A percentile compares a stretch with the other conserved stretches of the same genome.
Evolutionary conservation across 2,113 vertebrate genomes (phyloP).

Genomic region (Polypterus senegalus): DNA sequence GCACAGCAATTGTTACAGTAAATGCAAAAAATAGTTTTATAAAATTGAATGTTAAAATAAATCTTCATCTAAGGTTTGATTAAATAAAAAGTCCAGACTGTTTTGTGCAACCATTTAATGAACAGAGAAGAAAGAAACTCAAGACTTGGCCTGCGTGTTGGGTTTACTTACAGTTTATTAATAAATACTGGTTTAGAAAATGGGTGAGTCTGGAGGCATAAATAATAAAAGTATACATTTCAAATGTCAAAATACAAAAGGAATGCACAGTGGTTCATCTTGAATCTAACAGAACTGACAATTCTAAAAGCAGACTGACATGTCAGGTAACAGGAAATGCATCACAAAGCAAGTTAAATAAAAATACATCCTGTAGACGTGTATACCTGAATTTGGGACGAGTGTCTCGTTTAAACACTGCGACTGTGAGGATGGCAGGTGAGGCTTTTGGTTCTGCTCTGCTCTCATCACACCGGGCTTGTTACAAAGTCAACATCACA

Average conservation of each 20-base stretch:
- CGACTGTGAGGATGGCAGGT: too few species aligned
- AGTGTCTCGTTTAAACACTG: too few species aligned
- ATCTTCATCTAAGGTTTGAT: slow-evolving; percentile 8
- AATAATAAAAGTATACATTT: neutral
- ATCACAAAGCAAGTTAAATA: too few species aligned
- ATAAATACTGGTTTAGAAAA: neutral
- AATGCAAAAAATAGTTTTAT: neutral
- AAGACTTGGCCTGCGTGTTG: slow-evolving; percentile 22
- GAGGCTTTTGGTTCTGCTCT: too few species aligned
- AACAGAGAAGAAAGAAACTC: slow-evolving; percentile 37
- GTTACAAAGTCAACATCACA: too few species aligned
- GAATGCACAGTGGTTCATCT: neutral
- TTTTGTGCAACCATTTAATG: slow-evolving; percentile 29
- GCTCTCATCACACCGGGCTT: too few species aligned
- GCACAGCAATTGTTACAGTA: too few species aligned
- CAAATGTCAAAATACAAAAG: neutral
- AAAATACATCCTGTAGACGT: too few species aligned
- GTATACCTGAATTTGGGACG: too few species aligned
- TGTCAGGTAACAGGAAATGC: too few species aligned
- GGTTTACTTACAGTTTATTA: slow-evolving; percentile 17
- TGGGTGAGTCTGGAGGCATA: too few species aligned
- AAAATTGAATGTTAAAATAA: slow-evolving; percentile 12
- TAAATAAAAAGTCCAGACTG: slow-evolving; percentile 34
- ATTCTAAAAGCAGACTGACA: neutral
- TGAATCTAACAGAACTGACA: neutral